These are phyloP conservation scores for Microhierax caerulescens DNA, from an alignment of 2,797 vertebrate species.

Conservation along the genomic window DNA sequence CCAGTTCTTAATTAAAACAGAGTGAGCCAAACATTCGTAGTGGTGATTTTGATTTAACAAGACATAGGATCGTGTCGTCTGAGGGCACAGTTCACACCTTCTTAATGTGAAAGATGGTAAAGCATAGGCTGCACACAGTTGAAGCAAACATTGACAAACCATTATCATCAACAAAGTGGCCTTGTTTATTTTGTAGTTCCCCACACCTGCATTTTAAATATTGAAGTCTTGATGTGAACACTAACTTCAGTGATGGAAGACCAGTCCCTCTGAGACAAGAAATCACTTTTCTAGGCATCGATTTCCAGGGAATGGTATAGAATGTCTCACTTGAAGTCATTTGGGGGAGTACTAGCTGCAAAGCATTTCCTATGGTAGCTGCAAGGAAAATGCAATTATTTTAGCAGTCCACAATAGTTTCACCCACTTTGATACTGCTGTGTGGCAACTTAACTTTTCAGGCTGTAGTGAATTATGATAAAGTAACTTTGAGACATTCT, in stretches of 20 bases:
- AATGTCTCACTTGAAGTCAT: background rate
- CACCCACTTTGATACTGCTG: background rate
- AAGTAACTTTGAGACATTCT: background rate
- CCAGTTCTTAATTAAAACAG: background rate
- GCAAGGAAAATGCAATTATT: background rate
- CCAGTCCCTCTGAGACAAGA: background rate
- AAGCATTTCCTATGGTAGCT: background rate
- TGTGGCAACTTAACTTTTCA: background rate
- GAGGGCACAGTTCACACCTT: background rate
- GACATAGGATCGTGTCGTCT: background rate
- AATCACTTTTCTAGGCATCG: background rate
- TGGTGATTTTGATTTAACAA: background rate
- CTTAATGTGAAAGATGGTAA: background rate
- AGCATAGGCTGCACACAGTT: background rate
- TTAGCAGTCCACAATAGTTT: background rate
- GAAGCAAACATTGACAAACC: background rate
- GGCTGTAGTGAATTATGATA: background rate
- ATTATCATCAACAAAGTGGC: background rate
- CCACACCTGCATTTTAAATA: background rate
- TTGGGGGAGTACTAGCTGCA: background rate
- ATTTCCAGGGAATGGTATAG: background rate
- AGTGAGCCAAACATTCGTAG: background rate
- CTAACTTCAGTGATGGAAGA: background rate
- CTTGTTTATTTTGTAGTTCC: background rate
- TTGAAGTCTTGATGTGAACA: background rate